Base-by-base conservation (phyloP, 92 coral and sea anemone genomes). In the Virgularia gustaviana region DNA sequence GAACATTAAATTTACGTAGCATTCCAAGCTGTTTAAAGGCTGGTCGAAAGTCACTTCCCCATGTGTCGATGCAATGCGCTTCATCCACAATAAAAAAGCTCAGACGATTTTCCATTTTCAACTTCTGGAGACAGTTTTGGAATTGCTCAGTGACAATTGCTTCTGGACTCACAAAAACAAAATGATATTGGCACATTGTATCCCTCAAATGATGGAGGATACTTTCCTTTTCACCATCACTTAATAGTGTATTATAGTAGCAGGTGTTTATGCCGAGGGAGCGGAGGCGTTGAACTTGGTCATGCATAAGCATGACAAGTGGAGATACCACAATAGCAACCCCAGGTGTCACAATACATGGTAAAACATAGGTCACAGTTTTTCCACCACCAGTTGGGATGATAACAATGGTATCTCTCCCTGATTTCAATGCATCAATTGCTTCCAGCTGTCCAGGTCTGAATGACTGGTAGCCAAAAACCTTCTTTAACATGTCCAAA, bases 351-450 rank as follows among this genome's bases (percentile, higher is more conserved):
- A 73, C 41, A 16, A 73, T 29, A 36, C 71, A 58, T 37, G 79
- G 43, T 6, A 76, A 15, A 42, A 70, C 63, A 76, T 42, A 49
- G 4, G 53, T 33, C 41, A 76, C 81, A 23, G 74, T 76, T 22
- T 76, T 76, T 27, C 81, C 81, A 16, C 81, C 81, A 63, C 75
- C 81, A 63, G 81, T 76, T 45, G 81, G 81, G 34, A 76, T 76
- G 3, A 64, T 49, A 39, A 76, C 75, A 76, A 76, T 63, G 20
- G 54, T 57, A 32, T 76, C 75, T 44, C 63, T 18, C 10, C 71
- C 79, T 18, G 44, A 58, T 2, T 25, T 24, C 36, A 73, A 49
- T 22, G 47, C 49, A 2, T 35, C 13, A 38, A 73, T 73, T 0
- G 71, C 25, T 25, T 22, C 23, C 15, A 18, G 31, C 38, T 58